Base-by-base conservation (phyloP, 2,113 vertebrate genomes). In the Psittacus erithacus region DNA sequence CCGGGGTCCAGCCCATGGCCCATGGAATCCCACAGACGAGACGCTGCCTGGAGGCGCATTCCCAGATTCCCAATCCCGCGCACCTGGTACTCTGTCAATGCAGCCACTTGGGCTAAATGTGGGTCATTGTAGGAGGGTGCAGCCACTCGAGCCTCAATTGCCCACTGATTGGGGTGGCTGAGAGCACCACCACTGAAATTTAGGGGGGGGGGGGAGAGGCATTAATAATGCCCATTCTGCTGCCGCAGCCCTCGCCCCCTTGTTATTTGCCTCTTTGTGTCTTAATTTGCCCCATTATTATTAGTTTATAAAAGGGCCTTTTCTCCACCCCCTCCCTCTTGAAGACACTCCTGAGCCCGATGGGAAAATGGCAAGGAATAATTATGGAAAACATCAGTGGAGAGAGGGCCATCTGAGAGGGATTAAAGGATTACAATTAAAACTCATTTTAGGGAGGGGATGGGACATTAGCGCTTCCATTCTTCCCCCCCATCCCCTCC, bases 361-460 rank as follows among this genome's bases (percentile, higher is more conserved):
- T 98, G 98, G 97, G 97, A 98, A 98, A 98, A 97, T 97, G 95
- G 97, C 95, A 96, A 92, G 96, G 97, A 95, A 96, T 97, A 98
- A 98, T 98, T 97, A 98, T 92, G 96, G 97, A 97, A 95, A 97
- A 95, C 98, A 98, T 98, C 97, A 97, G 96, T 94, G 96, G 95
- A 96, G 96, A 95, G 94, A 97, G 97, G 96, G 97, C 98, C 98
- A 97, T 98, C 97, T 97, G 97, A 98, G 97, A 97, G 95, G 98
- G 98, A 98, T 98, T 98, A 98, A 98, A 97, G 98, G 98, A 98
- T 98, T 98, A 98, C 95, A 97, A 97, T 97, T 97, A 97, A 97
- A 97, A 96, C 97, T 95, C 94, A 91, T 96, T 97, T 97, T 97
- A 92, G 93, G 96, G 96, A 96, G 95, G 96, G 93, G 88, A 92